These are phyloP conservation scores for Chymomyza amoena DNA, from an alignment of 2,888 invertebrate genomes.

Conservation along the genomic window DNA sequence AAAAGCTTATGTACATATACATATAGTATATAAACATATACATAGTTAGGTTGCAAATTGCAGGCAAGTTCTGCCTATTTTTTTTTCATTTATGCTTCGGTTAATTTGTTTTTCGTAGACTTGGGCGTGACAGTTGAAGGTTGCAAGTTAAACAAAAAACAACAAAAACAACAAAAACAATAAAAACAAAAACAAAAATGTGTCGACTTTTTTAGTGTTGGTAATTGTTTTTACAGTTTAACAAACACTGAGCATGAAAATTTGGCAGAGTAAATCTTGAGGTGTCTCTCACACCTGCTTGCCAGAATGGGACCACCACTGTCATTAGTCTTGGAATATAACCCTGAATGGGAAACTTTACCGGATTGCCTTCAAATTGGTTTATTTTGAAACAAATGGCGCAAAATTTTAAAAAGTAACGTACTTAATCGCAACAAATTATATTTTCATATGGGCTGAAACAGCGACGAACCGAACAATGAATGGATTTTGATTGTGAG, in stretches of 20 bases:
- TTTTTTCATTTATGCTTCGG: slow-evolving; percentile 40
- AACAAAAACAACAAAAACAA: slow-evolving; percentile 42
- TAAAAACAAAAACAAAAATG: slow-evolving; percentile 45
- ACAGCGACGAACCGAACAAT: slow-evolving; percentile 3
- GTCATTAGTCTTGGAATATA: background rate
- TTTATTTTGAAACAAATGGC: slow-evolving; percentile 1
- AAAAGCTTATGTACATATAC: background rate
- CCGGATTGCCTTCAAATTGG: background rate
- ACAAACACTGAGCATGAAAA: background rate
- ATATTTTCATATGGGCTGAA: slow-evolving; percentile 27
- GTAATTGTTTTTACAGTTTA: slow-evolving; percentile 29
- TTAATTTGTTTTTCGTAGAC: slow-evolving; percentile 59
- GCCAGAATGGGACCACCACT: background rate
- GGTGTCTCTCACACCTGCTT: background rate
- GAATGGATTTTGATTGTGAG: slow-evolving; percentile 53
- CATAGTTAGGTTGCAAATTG: slow-evolving; percentile 62
- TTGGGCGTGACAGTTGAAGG: slow-evolving; percentile 62
- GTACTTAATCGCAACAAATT: slow-evolving; percentile 48
- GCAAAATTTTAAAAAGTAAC: slow-evolving; percentile 5
- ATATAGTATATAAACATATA: background rate
- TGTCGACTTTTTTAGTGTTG: slow-evolving; percentile 40
- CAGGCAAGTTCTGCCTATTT: slow-evolving; percentile 48
- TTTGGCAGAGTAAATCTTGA: background rate
- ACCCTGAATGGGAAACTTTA: background rate
- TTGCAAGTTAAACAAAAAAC: slow-evolving; percentile 42